Percentiles rank a stretch among this genome's conserved stretches.
Evolutionary conservation across 2,888 invertebrate species (phyloP).

Genomic region (Onthophagus sagittarius): DNA sequence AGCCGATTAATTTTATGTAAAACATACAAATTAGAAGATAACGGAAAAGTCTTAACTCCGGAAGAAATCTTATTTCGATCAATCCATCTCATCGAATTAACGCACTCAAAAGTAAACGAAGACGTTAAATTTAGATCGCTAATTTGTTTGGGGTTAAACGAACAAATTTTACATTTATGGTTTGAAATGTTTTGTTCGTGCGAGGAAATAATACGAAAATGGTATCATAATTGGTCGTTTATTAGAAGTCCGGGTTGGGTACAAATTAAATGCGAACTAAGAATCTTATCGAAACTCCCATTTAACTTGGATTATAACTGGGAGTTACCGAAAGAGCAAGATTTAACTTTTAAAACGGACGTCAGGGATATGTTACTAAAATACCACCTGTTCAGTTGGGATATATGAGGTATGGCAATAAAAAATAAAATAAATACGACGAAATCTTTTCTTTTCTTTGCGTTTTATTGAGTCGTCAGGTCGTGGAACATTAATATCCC

Average conservation of each 20-base stretch:
- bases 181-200: conserved; percentile 16
- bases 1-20: conserved; percentile 18
- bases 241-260: conserved; percentile 4
- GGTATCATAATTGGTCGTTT: conserved; percentile 18
- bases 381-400: not conserved
- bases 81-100: conserved; percentile 3
- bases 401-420: not conserved
- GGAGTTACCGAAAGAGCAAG: not conserved
- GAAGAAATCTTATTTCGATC: conserved; percentile 13
- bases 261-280: conserved; percentile 9
- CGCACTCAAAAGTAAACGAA: not conserved
- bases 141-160: conserved; percentile 18
- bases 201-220: conserved; percentile 6
- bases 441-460: not conserved
- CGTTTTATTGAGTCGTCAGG: not conserved
- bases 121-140: conserved; percentile 12
- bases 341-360: not conserved
- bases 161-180: conserved; percentile 17
- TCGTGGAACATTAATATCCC: not conserved
- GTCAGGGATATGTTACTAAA: conserved; percentile 13
- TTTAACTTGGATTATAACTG: conserved; percentile 13
- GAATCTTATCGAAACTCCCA: conserved; percentile 3
- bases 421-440: not conserved
- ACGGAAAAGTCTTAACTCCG: conserved; percentile 10
- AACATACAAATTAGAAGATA: conserved; percentile 17